Base-by-base conservation (phyloP, 2,797 vertebrate genomes). In the Scolopax rusticola region DNA sequence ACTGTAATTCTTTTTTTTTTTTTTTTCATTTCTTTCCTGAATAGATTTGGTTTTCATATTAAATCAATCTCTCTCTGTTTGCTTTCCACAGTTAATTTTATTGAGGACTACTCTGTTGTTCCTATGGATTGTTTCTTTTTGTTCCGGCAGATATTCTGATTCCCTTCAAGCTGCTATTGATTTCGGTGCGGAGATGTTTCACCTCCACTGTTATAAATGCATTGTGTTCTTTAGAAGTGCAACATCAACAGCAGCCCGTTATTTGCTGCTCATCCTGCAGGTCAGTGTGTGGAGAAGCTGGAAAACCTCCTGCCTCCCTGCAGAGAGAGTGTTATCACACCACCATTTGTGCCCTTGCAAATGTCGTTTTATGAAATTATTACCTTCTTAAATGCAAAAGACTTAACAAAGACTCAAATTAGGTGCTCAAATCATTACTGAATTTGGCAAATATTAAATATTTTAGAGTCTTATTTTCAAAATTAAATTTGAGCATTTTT, bases 261-360 rank as follows among this genome's bases (percentile, higher is more conserved):
- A n/a, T 93, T 92, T n/a, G 28, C 28, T 82, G 41, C 91, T 83
- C 40, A 23, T 81, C 94, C 94, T 11, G 63, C 53, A 61, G 91
- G 32, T 47, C 9, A 93, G 96, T 98, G 98, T 27, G 36, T 97
- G 95, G 97, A 94, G 97, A 98, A 25, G 97, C 97, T 25, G 97
- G 97, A 86, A 97, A 98, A 59, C 96, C 97, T 82, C 83, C 95
- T 59, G 97, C 97, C 27, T 93, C 97, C 32, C 98, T 98, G 24
- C 97, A 98, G 93, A 98, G 97, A 98, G 67, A 91, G 69, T 77
- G 65, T 84, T 27, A n/a, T 51, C 18, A 45, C 19, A 18, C 14
- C 41, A 65, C 8, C 12, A 10, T 30, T 50, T 76, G 4, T 43
- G 38, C 12, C 45, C 51, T 86, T 69, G 59, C 9, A 69, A 63